Percentiles rank a stretch among this genome's conserved stretches.
Conservation (phyloP, 2,888 invertebrate species). For the Ptychoptera contaminata region DNA sequence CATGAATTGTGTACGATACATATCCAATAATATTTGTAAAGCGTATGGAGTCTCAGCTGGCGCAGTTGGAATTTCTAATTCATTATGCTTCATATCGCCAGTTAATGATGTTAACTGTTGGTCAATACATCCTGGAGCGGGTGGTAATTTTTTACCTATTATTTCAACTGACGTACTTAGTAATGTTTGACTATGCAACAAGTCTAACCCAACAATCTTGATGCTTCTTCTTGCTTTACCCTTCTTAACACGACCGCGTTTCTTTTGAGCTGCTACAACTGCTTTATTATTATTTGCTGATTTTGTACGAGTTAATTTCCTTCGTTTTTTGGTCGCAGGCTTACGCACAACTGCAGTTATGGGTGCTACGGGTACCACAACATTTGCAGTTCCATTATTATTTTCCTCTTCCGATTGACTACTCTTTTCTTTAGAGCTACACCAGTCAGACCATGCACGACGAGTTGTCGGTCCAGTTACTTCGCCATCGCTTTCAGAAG, state of each 20-base stretch:
- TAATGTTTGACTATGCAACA: slow-evolving; percentile 76
- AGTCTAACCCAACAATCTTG: slow-evolving; percentile 73
- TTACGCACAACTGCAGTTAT: slow-evolving; percentile 16
- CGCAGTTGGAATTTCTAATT: slow-evolving; percentile 65
- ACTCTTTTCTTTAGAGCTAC: slow-evolving; percentile 42
- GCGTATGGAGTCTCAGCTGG: slow-evolving; percentile 70
- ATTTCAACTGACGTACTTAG: slow-evolving; percentile 68
- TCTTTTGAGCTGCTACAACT: slow-evolving; percentile 13
- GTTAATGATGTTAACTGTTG: slow-evolving; percentile 73
- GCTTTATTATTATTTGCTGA: slow-evolving; percentile 14
- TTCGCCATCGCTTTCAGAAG: slow-evolving; percentile 25
- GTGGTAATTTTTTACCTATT: slow-evolving; percentile 56
- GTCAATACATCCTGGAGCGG: slow-evolving; percentile 83
- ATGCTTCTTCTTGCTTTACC: slow-evolving; percentile 47
- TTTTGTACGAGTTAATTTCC: slow-evolving; percentile 28
- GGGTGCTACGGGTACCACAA: slow-evolving; percentile 12
- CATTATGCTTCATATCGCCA: slow-evolving; percentile 56
- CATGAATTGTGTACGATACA: slow-evolving; percentile 72
- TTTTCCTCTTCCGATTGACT: slow-evolving; percentile 45
- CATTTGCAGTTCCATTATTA: slow-evolving; percentile 25
- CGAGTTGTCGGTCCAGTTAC: slow-evolving; percentile 52
- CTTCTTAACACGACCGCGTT: slow-evolving; percentile 46
- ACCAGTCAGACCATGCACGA: slow-evolving; percentile 61
- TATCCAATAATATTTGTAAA: slow-evolving; percentile 71
- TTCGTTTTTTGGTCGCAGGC: slow-evolving; percentile 25